Conservation (phyloP, 2,888 invertebrate genomes). For the Hylaea fasciaria region DNA sequence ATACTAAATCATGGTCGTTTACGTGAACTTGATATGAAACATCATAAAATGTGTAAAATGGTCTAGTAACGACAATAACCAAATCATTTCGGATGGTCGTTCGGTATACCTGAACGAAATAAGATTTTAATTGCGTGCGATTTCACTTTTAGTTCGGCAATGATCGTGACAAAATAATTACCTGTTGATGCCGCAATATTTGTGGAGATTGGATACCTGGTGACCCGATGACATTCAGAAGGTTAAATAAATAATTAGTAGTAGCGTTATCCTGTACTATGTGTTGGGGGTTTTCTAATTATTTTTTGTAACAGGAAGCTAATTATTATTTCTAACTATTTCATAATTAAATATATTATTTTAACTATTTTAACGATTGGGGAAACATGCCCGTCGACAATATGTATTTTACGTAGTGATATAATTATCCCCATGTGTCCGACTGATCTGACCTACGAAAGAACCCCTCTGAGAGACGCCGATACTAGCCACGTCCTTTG, state of each 20-base stretch:
- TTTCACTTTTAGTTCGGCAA: slow-evolving; percentile 16
- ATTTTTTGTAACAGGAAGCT: neutral
- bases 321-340: too few species aligned
- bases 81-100: neutral
- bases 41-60: neutral
- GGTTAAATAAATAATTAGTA: slow-evolving; percentile 6
- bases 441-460: too few species aligned
- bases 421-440: too few species aligned
- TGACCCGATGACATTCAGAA: neutral
- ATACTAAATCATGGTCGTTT: too few species aligned
- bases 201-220: neutral
- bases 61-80: slow-evolving; percentile 10
- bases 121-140: slow-evolving; percentile 10
- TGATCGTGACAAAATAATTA: slow-evolving; percentile 11
- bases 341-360: too few species aligned
- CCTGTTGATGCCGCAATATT: neutral
- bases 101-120: neutral
- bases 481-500: too few species aligned
- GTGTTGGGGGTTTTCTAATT: neutral
- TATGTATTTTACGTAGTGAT: too few species aligned
- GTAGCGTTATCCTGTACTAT: neutral
- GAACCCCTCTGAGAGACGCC: too few species aligned
- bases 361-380: too few species aligned
- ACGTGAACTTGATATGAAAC: too few species aligned
- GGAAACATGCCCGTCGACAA: too few species aligned